Percentiles rank a stretch among this genome's conserved stretches.
These are phyloP conservation scores for Troilus luridus DNA, from an alignment of 2,888 invertebrate genomes.

Conservation along the genomic window DNA sequence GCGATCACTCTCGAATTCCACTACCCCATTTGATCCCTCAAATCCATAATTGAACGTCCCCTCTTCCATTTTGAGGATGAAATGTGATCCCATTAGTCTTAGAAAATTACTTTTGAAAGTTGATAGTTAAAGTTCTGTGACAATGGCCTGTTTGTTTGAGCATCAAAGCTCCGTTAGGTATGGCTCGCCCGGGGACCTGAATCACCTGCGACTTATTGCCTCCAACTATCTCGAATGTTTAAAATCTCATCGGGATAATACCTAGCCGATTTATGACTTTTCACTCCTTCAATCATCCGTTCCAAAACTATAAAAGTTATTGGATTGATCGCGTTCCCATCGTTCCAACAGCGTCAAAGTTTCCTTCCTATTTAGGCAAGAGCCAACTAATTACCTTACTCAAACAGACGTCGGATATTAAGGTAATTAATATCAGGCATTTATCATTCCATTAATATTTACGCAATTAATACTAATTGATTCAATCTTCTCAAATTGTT, in stretches of 20 bases:
- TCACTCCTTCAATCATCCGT: neutral
- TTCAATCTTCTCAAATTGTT: neutral
- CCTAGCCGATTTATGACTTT: neutral
- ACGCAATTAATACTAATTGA: neutral
- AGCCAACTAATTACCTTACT: neutral
- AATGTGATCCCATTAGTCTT: neutral
- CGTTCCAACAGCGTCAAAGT: neutral
- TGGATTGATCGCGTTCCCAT: neutral
- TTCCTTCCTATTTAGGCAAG: neutral
- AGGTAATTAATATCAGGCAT: constrained; percentile 5
- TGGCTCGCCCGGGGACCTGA: neutral
- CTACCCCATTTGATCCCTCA: neutral
- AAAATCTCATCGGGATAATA: neutral
- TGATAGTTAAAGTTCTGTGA: neutral
- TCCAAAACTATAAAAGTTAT: neutral
- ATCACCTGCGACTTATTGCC: neutral
- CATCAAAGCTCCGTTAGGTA: neutral
- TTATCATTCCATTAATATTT: neutral
- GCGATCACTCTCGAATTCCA: neutral
- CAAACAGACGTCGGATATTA: neutral
- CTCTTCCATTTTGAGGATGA: neutral
- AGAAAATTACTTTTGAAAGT: constrained; percentile 21
- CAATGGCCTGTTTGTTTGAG: neutral
- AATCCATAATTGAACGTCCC: neutral
- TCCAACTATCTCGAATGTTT: neutral